Evolutionary conservation across 2,113 vertebrate genomes (phyloP).

Genomic region (Mixornis gularis): DNA sequence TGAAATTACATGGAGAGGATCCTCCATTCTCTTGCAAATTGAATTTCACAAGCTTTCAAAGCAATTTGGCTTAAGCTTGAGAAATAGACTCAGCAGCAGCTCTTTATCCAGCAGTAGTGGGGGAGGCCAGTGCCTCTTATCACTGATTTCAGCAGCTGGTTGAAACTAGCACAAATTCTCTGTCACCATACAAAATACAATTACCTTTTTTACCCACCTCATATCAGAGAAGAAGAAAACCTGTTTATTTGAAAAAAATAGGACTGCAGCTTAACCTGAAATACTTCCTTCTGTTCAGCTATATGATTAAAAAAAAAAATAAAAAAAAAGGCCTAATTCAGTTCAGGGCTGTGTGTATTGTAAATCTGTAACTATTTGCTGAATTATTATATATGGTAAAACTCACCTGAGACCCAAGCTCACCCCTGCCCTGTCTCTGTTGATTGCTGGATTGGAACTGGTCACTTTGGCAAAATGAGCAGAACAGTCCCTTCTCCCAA

Average conservation of each 20-base stretch:
- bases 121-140: not conserved
- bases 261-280: not conserved
- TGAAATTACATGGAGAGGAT: slow-evolving; percentile 36
- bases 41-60: slow-evolving; percentile 55
- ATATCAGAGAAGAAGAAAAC: not conserved
- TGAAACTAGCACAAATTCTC: slow-evolving; percentile 21
- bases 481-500: not conserved
- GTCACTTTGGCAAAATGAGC: not conserved
- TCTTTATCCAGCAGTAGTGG: not conserved
- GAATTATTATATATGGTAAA: not conserved
- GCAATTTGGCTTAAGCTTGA: slow-evolving; percentile 37
- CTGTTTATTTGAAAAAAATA: slow-evolving; percentile 25
- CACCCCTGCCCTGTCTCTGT: not conserved
- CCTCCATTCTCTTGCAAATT: slow-evolving; percentile 56
- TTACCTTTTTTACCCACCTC: not conserved
- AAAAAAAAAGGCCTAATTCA: not conserved
- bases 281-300: not conserved
- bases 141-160: slow-evolving; percentile 9
- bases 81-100: slow-evolving; percentile 31
- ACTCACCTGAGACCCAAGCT: not conserved
- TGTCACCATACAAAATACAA: slow-evolving; percentile 10
- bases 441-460: not conserved
- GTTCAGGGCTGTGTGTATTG: not conserved
- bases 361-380: not conserved
- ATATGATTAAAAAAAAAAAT: not conserved